phyloP scores from a whole-genome alignment of 2,888 invertebrate species.

The Brenthis daphne region DNA sequence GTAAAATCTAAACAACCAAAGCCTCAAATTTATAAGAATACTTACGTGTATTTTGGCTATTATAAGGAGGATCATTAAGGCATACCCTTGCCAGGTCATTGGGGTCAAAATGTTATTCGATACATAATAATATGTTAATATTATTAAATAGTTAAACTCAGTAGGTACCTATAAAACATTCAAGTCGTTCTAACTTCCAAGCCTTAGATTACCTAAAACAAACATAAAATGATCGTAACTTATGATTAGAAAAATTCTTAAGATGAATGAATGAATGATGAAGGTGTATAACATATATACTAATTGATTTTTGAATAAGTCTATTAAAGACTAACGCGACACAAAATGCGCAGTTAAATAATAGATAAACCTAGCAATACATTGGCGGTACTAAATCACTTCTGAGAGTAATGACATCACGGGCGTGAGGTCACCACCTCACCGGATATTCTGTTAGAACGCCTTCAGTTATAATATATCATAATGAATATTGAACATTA shows the following conservation, averaged over 20 bases:
- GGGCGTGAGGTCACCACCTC: constrained; percentile 27
- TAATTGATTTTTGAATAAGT: neutral
- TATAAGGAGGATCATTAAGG: neutral
- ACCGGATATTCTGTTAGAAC: constrained; percentile 25
- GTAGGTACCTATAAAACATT: too few species aligned
- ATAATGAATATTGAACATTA: constrained; percentile 10
- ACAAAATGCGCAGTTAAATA: constrained; percentile 20
- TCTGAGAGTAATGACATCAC: constrained; percentile 29
- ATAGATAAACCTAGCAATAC: constrained; percentile 9
- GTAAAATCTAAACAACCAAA: too few species aligned
- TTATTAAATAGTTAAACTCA: neutral
- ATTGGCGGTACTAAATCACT: constrained; percentile 16
- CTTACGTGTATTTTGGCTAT: too few species aligned
- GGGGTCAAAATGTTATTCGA: constrained; percentile 2
- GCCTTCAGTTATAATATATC: constrained; percentile 18
- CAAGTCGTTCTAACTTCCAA: too few species aligned
- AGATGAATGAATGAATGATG: too few species aligned
- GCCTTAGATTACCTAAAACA: too few species aligned
- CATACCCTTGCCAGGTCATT: constrained; percentile 10
- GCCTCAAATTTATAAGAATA: neutral
- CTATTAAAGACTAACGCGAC: constrained; percentile 4
- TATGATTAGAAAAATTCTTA: too few species aligned
- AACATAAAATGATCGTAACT: too few species aligned
- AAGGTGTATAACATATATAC: too few species aligned
- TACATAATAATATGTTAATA: neutral